phyloP scores from a whole-genome alignment of 2,113 vertebrate species.

The Aplodontia rufa region DNA sequence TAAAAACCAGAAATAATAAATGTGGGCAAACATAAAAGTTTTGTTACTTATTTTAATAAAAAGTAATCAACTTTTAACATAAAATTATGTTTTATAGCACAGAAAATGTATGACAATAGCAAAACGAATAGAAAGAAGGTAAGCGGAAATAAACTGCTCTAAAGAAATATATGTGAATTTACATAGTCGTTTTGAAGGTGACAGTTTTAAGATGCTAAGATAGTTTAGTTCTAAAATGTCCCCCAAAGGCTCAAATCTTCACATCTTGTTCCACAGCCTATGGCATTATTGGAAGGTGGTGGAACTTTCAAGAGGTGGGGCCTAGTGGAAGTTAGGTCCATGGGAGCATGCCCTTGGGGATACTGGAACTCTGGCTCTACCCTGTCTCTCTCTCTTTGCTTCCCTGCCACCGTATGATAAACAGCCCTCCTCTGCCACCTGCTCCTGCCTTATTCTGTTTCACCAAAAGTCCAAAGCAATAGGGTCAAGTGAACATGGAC shows the following conservation, averaged over 20 bases:
- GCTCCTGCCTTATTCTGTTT: too few species aligned
- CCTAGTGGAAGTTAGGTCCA: too few species aligned
- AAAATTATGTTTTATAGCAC: not conserved
- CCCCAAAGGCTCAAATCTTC: not conserved
- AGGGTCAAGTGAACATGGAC: not conserved
- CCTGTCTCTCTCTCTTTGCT: too few species aligned
- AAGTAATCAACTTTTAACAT: not conserved
- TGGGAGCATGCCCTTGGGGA: not conserved
- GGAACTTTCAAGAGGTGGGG: not conserved
- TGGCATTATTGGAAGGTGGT: not conserved
- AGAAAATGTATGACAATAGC: not conserved
- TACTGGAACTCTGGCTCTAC: rapidly evolving
- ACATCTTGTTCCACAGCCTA: not conserved
- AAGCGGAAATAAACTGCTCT: not conserved
- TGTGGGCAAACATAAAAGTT: not conserved
- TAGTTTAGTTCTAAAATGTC: not conserved
- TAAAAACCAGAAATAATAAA: not conserved
- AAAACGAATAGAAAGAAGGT: not conserved
- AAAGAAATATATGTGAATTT: not conserved
- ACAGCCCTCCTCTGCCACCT: not conserved
- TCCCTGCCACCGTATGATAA: not conserved
- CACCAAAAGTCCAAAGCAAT: not conserved
- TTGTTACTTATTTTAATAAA: not conserved
- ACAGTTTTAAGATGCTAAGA: not conserved
- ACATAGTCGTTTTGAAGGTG: not conserved